Percentiles rank a stretch among this genome's conserved stretches.
Evolutionary conservation across 2,888 invertebrate genomes (phyloP).

Genomic region (Limnephilus rhombicus): DNA sequence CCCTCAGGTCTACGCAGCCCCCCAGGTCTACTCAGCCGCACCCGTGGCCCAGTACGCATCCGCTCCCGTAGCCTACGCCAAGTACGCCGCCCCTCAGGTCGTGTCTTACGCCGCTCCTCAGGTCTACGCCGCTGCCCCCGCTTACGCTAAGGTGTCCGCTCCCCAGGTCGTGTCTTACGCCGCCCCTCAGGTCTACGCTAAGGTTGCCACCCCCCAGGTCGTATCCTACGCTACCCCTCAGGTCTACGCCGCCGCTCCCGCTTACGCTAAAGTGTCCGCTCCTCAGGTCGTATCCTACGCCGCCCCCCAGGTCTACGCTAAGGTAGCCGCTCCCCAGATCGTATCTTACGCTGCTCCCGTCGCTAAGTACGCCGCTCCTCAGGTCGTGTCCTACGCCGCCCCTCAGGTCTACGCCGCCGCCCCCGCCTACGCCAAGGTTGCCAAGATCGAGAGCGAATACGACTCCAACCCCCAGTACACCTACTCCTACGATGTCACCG

Average conservation of each 20-base stretch:
- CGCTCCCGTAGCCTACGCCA: slow-evolving; percentile 65
- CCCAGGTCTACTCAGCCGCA: slow-evolving; percentile 61
- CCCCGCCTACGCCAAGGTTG: slow-evolving; percentile 58
- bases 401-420: slow-evolving; percentile 15
- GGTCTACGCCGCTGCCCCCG: slow-evolving; percentile 5
- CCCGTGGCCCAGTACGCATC: slow-evolving; percentile 58
- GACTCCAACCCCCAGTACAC: slow-evolving; percentile 74
- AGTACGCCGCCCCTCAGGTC: slow-evolving; percentile 28
- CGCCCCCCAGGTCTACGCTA: too few species aligned
- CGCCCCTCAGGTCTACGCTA: slow-evolving; percentile 40
- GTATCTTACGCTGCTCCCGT: too few species aligned
- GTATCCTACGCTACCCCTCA: background rate
- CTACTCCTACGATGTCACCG: slow-evolving; percentile 71
- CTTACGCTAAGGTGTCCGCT: slow-evolving; percentile 18
- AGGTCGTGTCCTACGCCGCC: too few species aligned
- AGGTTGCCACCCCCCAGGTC: slow-evolving; percentile 48
- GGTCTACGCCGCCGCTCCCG: too few species aligned
- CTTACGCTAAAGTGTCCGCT: too few species aligned
- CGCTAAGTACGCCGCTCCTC: slow-evolving; percentile 28
- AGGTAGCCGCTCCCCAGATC: too few species aligned
- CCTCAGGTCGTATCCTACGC: too few species aligned
- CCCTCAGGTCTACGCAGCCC: slow-evolving; percentile 6
- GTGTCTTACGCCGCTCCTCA: slow-evolving; percentile 23
- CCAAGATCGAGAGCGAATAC: slow-evolving; percentile 69
- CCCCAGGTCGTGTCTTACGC: slow-evolving; percentile 60